Percentiles rank a stretch among this genome's conserved stretches.
Evolutionary conservation across 1,140 invertebrate genomes (phyloP).

Genomic region (Forficula auricularia): DNA sequence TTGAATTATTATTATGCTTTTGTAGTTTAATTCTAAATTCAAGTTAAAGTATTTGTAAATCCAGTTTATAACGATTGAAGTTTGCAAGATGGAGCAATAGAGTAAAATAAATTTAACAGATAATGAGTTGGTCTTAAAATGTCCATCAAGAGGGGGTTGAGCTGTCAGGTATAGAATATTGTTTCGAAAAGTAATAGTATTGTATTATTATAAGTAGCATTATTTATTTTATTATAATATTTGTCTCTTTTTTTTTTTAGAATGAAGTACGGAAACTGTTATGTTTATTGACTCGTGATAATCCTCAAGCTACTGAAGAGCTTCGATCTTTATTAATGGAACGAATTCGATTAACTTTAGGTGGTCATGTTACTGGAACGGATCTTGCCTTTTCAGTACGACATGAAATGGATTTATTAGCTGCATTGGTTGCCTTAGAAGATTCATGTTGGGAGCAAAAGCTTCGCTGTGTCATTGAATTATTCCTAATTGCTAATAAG

Average conservation of each 20-base stretch:
- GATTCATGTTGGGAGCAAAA: conserved; percentile 92
- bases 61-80: too few relatives aligned
- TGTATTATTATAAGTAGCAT: too few relatives aligned
- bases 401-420: conserved; percentile 75
- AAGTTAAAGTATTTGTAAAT: too few relatives aligned
- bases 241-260: conserved; percentile 4
- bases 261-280: conserved; percentile 73
- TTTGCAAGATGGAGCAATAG: too few relatives aligned
- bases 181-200: too few relatives aligned
- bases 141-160: too few relatives aligned
- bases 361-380: conserved; percentile 42
- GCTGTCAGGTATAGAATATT: too few relatives aligned
- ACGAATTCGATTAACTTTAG: conserved; percentile 57
- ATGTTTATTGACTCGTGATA: conserved; percentile 79
- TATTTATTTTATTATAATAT: too few relatives aligned
- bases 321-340: conserved; percentile 66
- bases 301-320: conserved; percentile 68
- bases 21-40: too few relatives aligned
- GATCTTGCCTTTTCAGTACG: conserved; percentile 60
- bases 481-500: conserved; percentile 60
- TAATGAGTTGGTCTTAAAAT: too few relatives aligned
- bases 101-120: too few relatives aligned
- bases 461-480: conserved; percentile 61
- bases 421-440: conserved; percentile 73
- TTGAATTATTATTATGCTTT: too few relatives aligned